These are phyloP conservation scores for Eudyptes chrysolophus DNA, from an alignment of 2,113 vertebrate genomes.

Conservation along the genomic window DNA sequence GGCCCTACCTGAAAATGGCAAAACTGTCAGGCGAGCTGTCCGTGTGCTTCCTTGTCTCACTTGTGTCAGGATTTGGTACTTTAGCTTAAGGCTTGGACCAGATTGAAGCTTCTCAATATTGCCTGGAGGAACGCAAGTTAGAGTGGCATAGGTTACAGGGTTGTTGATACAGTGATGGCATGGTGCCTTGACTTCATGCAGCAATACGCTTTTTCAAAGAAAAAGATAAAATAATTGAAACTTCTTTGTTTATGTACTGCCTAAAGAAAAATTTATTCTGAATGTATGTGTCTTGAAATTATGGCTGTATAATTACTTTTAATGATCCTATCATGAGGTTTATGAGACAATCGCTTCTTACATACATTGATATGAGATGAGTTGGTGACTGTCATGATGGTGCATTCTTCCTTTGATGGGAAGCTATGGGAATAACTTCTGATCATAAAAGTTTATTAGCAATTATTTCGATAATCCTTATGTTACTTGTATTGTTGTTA, in stretches of 20 bases:
- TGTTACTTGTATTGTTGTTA: not conserved
- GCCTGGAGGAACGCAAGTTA: not conserved
- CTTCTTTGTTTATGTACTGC: not conserved
- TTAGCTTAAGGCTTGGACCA: not conserved
- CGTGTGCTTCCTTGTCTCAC: fast-evolving
- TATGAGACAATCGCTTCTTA: not conserved
- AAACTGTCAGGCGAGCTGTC: fast-evolving
- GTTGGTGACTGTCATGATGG: not conserved
- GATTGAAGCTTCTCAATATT: not conserved
- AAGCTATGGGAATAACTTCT: not conserved
- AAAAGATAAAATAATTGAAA: not conserved
- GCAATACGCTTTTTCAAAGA: not conserved
- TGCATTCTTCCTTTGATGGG: not conserved
- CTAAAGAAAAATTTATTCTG: not conserved
- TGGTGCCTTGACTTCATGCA: not conserved
- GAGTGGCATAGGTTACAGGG: not conserved
- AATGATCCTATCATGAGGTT: not conserved
- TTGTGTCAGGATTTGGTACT: not conserved
- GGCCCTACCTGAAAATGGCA: not conserved
- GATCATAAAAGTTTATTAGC: not conserved
- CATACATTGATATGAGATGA: not conserved
- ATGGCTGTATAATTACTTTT: not conserved
- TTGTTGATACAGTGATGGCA: not conserved
- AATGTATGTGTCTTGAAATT: not conserved
- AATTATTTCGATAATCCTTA: not conserved